Evolutionary conservation across 1,140 invertebrate genomes (phyloP).

Genomic region (Cepaea nemoralis): DNA sequence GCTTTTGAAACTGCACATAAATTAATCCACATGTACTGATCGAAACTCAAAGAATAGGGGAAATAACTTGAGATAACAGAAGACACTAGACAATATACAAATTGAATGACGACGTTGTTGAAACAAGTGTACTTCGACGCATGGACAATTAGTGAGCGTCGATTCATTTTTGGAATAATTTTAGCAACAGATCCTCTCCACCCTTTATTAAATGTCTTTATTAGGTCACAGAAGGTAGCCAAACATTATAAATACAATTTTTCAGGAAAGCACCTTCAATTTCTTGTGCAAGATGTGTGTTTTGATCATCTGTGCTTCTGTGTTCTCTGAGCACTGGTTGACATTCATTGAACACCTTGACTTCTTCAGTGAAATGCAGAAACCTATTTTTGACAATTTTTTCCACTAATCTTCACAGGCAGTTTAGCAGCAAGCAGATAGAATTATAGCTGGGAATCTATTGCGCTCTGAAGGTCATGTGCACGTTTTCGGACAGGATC

Average conservation of each 20-base stretch:
- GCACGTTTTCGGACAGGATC: too few relatives aligned
- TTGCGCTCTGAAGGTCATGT: too few relatives aligned
- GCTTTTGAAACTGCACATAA: too few relatives aligned
- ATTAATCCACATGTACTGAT: too few relatives aligned
- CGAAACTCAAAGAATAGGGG: too few relatives aligned
- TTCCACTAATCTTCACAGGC: too few relatives aligned
- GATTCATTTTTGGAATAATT: not conserved
- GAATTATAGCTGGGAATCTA: too few relatives aligned
- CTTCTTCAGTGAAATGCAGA: not conserved
- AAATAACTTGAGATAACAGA: too few relatives aligned
- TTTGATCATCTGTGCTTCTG: not conserved
- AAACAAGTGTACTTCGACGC: not conserved
- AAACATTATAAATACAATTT: not conserved
- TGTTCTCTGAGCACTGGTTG: not conserved
- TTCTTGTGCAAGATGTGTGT: not conserved
- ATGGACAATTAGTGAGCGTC: not conserved
- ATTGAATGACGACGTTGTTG: not conserved
- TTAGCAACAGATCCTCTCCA: not conserved
- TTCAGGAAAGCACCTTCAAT: not conserved
- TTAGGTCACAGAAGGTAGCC: not conserved
- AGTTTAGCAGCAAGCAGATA: too few relatives aligned
- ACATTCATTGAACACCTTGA: not conserved
- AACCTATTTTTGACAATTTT: too few relatives aligned
- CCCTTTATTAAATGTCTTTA: not conserved
- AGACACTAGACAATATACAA: not conserved